These are phyloP conservation scores for Calonectris borealis DNA, from an alignment of 2,113 vertebrate genomes.

Conservation along the genomic window DNA sequence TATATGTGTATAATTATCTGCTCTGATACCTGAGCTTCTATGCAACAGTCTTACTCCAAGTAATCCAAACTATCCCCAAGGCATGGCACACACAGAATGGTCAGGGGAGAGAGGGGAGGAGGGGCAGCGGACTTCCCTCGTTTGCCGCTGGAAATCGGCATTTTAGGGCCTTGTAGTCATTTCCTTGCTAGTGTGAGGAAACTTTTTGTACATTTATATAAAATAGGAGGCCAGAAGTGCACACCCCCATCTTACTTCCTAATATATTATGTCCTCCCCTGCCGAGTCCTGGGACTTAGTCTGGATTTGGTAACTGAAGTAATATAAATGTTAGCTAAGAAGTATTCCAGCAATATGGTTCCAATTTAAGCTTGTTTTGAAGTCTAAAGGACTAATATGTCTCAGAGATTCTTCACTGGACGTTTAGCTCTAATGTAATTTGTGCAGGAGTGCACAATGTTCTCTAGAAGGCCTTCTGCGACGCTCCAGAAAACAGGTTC, in stretches of 20 bases:
- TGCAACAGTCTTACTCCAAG: slow-evolving; percentile 13
- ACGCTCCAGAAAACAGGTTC: slow-evolving; percentile 49
- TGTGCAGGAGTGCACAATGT: slow-evolving; percentile 32
- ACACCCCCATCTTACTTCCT: slow-evolving; percentile 78
- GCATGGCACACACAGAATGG: slow-evolving; percentile 39
- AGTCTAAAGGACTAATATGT: slow-evolving; percentile 81
- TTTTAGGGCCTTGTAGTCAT: slow-evolving; percentile 73
- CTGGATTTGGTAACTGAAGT: slow-evolving; percentile 83
- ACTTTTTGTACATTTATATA: slow-evolving; percentile 79
- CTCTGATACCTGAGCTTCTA: slow-evolving; percentile 69
- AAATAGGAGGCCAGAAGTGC: slow-evolving; percentile 76
- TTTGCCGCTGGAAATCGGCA: slow-evolving; percentile 58
- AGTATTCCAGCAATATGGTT: slow-evolving; percentile 82
- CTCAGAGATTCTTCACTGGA: slow-evolving; percentile 76
- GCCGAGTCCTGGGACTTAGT: slow-evolving; percentile 75
- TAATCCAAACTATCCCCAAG: slow-evolving; percentile 66
- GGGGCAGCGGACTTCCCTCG: not conserved
- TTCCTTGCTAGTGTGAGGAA: slow-evolving; percentile 67
- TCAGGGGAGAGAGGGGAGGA: slow-evolving; percentile 6
- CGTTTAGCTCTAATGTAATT: slow-evolving; percentile 73
- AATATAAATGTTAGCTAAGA: slow-evolving; percentile 83
- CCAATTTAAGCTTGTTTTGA: slow-evolving; percentile 85
- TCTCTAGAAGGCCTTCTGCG: slow-evolving; percentile 20
- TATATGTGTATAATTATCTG: slow-evolving; percentile 72
- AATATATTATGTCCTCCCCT: slow-evolving; percentile 81